A percentile compares a stretch with the other conserved stretches of the same genome.
Conservation (phyloP, 1,140 invertebrate genomes). For the Drosophila pseudoananassae region DNA sequence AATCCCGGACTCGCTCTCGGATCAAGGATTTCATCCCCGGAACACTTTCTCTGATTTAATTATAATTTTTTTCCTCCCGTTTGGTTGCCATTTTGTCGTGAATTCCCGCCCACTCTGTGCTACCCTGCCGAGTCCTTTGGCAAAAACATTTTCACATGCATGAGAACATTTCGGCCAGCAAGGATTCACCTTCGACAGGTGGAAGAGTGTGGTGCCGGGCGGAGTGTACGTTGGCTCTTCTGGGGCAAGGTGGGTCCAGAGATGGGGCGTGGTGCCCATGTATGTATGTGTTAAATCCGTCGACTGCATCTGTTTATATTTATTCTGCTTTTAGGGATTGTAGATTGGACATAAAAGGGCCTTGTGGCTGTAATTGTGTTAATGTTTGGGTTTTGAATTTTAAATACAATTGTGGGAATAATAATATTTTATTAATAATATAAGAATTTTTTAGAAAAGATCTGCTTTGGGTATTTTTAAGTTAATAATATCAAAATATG, state of each 20-base stretch:
- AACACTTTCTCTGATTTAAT: slow-evolving; percentile 3
- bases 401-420: not conserved
- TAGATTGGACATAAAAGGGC: not conserved
- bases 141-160: slow-evolving; percentile 1
- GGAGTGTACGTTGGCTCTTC: not conserved
- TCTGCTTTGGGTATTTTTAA: too few species aligned
- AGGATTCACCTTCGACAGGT: slow-evolving; percentile 2
- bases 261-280: slow-evolving; percentile 1
- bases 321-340: not conserved
- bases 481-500: too few species aligned
- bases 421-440: too few species aligned
- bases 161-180: slow-evolving; percentile 1
- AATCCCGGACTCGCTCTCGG: not conserved
- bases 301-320: slow-evolving; percentile 17
- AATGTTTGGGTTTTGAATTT: not conserved
- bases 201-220: not conserved
- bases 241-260: not conserved
- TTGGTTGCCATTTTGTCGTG: not conserved
- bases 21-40: not conserved
- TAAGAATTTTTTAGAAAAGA: too few species aligned
- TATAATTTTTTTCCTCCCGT: not conserved
- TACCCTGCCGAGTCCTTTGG: not conserved
- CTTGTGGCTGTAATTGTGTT: not conserved
- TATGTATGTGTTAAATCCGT: slow-evolving; percentile 17
- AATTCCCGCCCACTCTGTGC: not conserved